Conservation (phyloP, 1,140 invertebrate species). For the Trichonephila clavipes region DNA sequence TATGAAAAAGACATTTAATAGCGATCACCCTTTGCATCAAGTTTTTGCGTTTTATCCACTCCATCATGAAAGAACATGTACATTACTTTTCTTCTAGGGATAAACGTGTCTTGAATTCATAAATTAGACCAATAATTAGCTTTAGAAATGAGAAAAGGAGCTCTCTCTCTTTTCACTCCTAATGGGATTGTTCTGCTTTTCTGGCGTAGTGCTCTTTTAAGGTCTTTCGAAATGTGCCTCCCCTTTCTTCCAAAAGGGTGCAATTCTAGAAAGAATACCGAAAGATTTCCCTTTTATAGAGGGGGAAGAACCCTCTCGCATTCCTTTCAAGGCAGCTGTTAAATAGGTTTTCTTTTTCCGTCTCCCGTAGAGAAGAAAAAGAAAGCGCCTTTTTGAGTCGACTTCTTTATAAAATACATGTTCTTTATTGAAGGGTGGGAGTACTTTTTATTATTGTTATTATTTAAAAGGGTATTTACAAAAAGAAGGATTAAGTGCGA, state of each 20-base stretch:
- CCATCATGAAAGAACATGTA: too few species aligned
- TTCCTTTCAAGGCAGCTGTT: neutral
- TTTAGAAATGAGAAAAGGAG: neutral
- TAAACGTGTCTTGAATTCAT: neutral
- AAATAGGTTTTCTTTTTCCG: neutral
- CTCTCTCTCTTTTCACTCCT: neutral
- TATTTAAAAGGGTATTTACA: too few species aligned
- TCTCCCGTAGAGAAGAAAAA: neutral
- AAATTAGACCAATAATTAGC: neutral
- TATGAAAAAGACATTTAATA: too few species aligned
- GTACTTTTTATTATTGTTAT: too few species aligned
- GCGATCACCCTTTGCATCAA: too few species aligned
- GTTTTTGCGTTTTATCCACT: too few species aligned
- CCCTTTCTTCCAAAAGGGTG: neutral
- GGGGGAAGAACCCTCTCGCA: neutral
- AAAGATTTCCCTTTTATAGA: neutral
- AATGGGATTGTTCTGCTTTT: slow-evolving; percentile 7
- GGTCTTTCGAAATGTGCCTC: neutral
- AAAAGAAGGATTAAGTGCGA: too few species aligned
- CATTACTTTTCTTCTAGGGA: neutral
- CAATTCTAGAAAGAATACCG: neutral
- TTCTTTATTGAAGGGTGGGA: too few species aligned
- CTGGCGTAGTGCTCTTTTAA: neutral
- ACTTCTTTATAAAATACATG: neutral
- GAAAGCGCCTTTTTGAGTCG: neutral